Percentiles rank a stretch among this genome's conserved stretches.
Evolutionary conservation across 2,797 vertebrate genomes (phyloP).

Genomic region (Brachyalestes nurse): DNA sequence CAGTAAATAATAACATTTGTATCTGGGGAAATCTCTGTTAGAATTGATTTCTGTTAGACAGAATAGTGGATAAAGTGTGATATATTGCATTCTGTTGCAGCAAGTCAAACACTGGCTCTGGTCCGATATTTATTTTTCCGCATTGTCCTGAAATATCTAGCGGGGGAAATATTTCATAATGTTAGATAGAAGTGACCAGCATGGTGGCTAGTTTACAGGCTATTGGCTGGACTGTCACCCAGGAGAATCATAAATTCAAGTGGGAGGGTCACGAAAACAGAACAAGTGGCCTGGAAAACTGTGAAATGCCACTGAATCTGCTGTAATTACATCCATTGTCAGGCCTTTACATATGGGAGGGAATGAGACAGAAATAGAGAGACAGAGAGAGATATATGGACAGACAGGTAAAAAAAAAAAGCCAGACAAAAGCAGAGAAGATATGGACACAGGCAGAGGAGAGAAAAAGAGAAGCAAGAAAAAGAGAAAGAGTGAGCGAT

Average conservation of each 20-base stretch:
- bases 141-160: conserved; percentile 31
- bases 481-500: background rate
- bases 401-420: conserved; percentile 16
- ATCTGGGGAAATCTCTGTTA: conserved; percentile 28
- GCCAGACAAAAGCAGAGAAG: background rate
- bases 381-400: conserved; percentile 2
- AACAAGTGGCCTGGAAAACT: conserved; percentile 37
- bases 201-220: conserved; percentile 37
- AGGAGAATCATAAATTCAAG: conserved; percentile 44
- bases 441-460: background rate
- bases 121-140: conserved; percentile 24
- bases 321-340: conserved; percentile 27
- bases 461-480: conserved; percentile 14
- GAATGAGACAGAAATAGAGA: background rate
- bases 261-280: conserved; percentile 44
- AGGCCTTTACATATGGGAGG: conserved; percentile 21
- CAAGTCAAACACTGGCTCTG: conserved; percentile 29
- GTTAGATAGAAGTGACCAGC: conserved; percentile 25
- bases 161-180: conserved; percentile 27
- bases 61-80: conserved; percentile 37
- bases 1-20: conserved; percentile 8
- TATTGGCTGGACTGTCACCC: conserved; percentile 39
- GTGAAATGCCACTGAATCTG: conserved; percentile 32
- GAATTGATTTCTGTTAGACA: conserved; percentile 39
- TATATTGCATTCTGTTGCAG: conserved; percentile 21